Conservation (phyloP, 2,888 invertebrate species). For the Caenorhabditis wallacei region DNA sequence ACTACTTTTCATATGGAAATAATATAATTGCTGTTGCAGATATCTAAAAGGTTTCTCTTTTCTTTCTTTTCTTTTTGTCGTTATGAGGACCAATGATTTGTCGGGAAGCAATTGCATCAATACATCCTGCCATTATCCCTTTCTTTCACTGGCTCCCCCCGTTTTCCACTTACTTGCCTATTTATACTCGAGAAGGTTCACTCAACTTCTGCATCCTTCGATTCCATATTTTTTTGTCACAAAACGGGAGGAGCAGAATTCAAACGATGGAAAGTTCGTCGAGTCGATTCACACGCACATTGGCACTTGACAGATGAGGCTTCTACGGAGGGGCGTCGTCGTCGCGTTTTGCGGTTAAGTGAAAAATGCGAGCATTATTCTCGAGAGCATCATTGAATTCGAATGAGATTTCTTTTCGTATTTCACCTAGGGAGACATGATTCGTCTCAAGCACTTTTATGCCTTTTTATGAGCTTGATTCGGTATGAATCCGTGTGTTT, state of each 20-base stretch:
- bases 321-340: conserved; percentile 24
- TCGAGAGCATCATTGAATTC: conserved; percentile 68
- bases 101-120: conserved; percentile 65
- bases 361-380: conserved; percentile 56
- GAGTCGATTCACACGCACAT: conserved; percentile 43
- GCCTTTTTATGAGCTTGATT: conserved; percentile 28
- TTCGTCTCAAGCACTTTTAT: conserved; percentile 58
- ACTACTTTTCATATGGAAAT: conserved; percentile 17
- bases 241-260: conserved; percentile 9
- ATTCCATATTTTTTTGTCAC: not conserved
- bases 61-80: conserved; percentile 33
- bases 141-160: conserved; percentile 23
- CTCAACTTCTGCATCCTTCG: not conserved
- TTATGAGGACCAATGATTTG: conserved; percentile 60
- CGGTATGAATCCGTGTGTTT: conserved; percentile 33
- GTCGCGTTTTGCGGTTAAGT: conserved; percentile 41
- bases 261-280: conserved; percentile 55
- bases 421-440: conserved; percentile 66
- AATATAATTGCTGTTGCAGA: conserved; percentile 51
- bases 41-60: conserved; percentile 61
- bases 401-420: conserved; percentile 60
- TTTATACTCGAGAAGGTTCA: conserved; percentile 1
- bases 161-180: conserved; percentile 51
- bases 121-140: conserved; percentile 63
- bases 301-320: conserved; percentile 60